Evolutionary conservation across 2,113 vertebrate species (phyloP), one percentile per base, ranked within the genome.

Genomic region (Scomber scombrus): DNA sequence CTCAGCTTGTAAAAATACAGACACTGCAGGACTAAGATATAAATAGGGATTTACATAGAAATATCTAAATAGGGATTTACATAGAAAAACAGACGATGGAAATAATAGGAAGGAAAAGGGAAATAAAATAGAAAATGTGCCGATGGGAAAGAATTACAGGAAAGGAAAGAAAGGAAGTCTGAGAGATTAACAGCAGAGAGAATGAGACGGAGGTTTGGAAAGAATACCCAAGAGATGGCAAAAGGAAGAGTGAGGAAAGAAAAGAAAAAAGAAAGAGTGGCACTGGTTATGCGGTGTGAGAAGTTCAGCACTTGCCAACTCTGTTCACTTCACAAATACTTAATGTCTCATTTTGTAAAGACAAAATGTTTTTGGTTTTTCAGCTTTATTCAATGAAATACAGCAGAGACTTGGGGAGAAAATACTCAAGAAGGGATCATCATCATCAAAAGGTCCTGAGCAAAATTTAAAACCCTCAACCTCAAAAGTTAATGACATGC

Each of bases 401-500:
- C 51, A 43, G 66, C 2, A 0, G 66, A 58, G 66, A 65, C 78
- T 71, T 13, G 0, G 7, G 34, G 75, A 68, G 51, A 71, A 61
- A 26, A 70, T 1, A 15, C 60, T 46, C 11, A 16, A 65, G 51
- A 65, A 31, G 31, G 51, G 70, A 71, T 87, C 75, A 70, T 52
- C 79, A 85, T 26, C 23, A 72, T 87, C 76, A 84, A 82, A 82
- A 81, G 77, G 43, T 75, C 85, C 51, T 40, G 69, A 82, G 69
- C 69, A 51, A 61, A 58, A 62, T 80, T 67, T 89, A 54, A 78
- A 84, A 86, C 75, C 83, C 81, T 68, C 68, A 64, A 78, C 84
- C 86, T 85, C 82, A 87, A 75, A 81, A 82, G 74, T 86, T 89
- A 85, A 91, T 75, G 81, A 81, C 83, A 79, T 71, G 80, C 68